Evolutionary conservation across 2,113 vertebrate species (phyloP).

Genomic region (Hirundichthys speculiger): DNA sequence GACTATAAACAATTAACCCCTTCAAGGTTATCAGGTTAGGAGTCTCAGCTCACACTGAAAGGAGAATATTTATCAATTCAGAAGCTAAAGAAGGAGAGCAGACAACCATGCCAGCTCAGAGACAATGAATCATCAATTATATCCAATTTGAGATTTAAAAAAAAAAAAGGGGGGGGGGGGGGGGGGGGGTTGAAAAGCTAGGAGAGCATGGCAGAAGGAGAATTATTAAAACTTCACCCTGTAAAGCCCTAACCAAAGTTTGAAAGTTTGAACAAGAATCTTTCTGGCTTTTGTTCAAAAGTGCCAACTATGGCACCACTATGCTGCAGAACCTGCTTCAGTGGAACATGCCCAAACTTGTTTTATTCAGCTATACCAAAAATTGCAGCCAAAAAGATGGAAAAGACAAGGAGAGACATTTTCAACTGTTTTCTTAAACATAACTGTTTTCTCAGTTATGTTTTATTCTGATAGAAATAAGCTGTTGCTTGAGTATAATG

Average conservation of each 20-base stretch:
- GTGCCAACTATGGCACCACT: neutral
- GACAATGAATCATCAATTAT: too few relatives aligned
- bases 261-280: neutral
- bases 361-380: neutral
- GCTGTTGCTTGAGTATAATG: neutral
- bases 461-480: neutral
- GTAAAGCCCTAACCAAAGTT: neutral
- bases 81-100: too few relatives aligned
- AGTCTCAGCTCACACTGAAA: too few relatives aligned
- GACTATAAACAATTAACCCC: too few relatives aligned
- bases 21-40: too few relatives aligned
- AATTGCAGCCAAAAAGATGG: neutral
- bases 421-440: neutral
- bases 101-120: too few relatives aligned
- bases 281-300: neutral
- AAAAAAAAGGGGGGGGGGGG: too few relatives aligned
- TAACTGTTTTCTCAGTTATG: neutral
- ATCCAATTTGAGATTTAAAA: too few relatives aligned
- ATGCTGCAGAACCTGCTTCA: neutral
- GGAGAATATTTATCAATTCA: too few relatives aligned
- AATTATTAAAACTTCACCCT: too few relatives aligned
- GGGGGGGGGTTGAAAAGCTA: too few relatives aligned
- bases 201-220: neutral
- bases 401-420: neutral
- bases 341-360: slow-evolving; percentile 13